Evolutionary conservation across 1,140 invertebrate genomes (phyloP), one percentile per base, ranked within the genome.

Genomic region (Scaptodrosophila lebanonensis): DNA sequence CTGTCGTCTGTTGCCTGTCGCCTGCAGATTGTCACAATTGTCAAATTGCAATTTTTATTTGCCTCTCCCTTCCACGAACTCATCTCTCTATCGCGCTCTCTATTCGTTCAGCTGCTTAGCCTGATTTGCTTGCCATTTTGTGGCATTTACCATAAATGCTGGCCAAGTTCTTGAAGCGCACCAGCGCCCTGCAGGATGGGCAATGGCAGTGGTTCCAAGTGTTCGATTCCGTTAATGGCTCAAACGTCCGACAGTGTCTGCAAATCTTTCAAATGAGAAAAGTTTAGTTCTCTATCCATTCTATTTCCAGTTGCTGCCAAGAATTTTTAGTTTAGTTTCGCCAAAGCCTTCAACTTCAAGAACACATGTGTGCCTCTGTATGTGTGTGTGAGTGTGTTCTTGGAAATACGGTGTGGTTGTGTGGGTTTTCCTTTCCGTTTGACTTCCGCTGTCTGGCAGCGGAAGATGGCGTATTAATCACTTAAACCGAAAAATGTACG

Each of bases 1-100:
- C 7, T 44, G 15, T 7, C 13, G 9, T 27, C 32, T 66, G 45
- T 53, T 54, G 73, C 17, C 64, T 79, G 73, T 77, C 73, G 73
- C 73, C 73, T 79, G 75, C 73, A 79, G 73, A 79, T 79, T 79
- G 73, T 79, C 73, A 79, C 50, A 54, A 79, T 75, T 75, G 70
- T 75, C 70, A 75, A 75, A 75, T 76, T 77, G 73, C 75, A 82
- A 69, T 82, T 73, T 66, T 68, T 59, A 40, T 58, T 39, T 12
- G 16, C 7, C 15, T 62, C 38, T 50, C 33, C 35, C 29, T 36
- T 48, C 30, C 27, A 52, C 69, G 51, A 25, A 8, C 22, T 25
- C n/a, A n/a, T n/a, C n/a, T n/a, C n/a, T n/a, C n/a, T n/a, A n/a
- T n/a, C n/a, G n/a, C n/a, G n/a, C n/a, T n/a, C n/a, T n/a, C n/a